Evolutionary conservation across 2,888 invertebrate genomes (phyloP), one percentile per base, ranked within the genome.

Genomic region (Eupithecia abbreviata): DNA sequence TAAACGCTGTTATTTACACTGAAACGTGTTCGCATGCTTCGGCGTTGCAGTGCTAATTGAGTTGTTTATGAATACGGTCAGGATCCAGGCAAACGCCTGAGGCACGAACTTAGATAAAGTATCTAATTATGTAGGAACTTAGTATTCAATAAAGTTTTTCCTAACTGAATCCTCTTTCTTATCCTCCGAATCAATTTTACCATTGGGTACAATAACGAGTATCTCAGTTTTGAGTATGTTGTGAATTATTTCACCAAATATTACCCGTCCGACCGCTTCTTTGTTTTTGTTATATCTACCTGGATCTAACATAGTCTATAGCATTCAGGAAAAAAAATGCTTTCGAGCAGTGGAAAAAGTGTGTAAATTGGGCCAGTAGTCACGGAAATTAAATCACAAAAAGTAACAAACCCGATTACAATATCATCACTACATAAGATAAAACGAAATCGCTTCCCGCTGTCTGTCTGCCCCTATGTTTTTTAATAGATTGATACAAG

Each of bases 1-100:
- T 90, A 91, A 93, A 91, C 89, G 91, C 86, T 89, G 90, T 88
- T 92, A 93, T 93, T 93, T 92, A 91, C 91, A 91, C 90, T 86
- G 87, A 88, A 92, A 92, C 91, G 90, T 90, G 90, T 89, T 89
- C 83, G 86, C 87, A 86, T 88, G 88, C 89, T 88, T 89, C 76
- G 89, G 86, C 88, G 87, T 84, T 77, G 83, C 82, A 82, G 81
- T 82, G 83, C 81, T 85, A 62, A 84, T 85, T 85, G 83, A 82
- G 81, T 81, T 81, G 84, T 86, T 83, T 85, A 82, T 83, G 83
- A 85, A 86, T 85, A 75, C 76, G 84, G 83, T 82, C 81, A 81
- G 81, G 82, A 15, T 42, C 30, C 13, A 42, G 42, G 15, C 42
- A 66, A 66, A 66, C 41, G 66, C 66, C 15, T 66, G 30, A 30